These are phyloP conservation scores for Arvicola amphibius DNA, from an alignment of 2,797 vertebrate species.

Conservation along the genomic window DNA sequence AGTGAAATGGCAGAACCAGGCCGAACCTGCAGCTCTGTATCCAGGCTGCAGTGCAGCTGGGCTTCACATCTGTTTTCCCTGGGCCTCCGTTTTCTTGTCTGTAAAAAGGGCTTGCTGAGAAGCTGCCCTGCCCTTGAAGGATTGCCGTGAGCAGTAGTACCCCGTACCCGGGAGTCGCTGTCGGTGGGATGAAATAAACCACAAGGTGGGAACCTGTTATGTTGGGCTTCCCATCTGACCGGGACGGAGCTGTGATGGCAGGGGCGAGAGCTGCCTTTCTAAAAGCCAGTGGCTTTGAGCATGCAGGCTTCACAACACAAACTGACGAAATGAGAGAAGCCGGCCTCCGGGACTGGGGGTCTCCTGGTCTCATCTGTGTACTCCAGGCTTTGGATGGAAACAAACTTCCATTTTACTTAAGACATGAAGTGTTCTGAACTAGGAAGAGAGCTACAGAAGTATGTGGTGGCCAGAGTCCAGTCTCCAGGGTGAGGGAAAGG, in stretches of 20 bases:
- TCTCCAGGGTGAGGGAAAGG: neutral
- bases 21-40: neutral
- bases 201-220: too few species aligned
- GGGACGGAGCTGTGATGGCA: neutral
- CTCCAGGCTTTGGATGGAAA: neutral
- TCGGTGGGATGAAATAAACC: neutral
- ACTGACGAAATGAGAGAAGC: neutral
- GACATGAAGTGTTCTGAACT: neutral
- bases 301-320: neutral
- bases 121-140: neutral
- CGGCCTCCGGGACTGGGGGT: neutral
- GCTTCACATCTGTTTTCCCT: neutral
- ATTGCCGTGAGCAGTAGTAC: neutral
- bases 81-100: neutral
- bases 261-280: neutral
- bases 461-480: neutral
- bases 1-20: neutral
- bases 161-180: fast-evolving
- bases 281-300: neutral
- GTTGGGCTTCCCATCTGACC: neutral
- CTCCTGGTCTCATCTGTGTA: fast-evolving
- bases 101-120: neutral
- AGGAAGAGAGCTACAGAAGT: neutral
- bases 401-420: neutral
- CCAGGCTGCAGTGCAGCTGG: neutral